Conservation (phyloP, 2,888 invertebrate genomes). For the Diogma glabrata region DNA sequence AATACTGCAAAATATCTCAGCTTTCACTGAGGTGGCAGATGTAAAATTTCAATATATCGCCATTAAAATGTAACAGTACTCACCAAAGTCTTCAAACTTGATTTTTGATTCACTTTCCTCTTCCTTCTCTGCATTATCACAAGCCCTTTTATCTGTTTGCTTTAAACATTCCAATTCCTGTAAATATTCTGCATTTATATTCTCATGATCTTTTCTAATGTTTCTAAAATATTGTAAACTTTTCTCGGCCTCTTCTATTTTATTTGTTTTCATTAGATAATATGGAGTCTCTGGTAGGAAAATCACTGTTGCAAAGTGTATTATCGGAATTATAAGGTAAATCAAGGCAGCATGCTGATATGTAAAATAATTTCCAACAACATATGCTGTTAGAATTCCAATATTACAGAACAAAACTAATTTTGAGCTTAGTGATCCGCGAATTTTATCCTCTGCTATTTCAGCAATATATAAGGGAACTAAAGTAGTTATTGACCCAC, state of each 20-base stretch:
- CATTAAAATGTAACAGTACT: no score
- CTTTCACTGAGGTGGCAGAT: no score
- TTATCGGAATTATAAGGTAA: conserved; percentile 21
- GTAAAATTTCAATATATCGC: no score
- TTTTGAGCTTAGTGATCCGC: conserved; percentile 31
- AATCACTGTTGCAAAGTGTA: conserved; percentile 25
- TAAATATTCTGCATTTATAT: conserved; percentile 24
- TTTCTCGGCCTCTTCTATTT: conserved; percentile 27
- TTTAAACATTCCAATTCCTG: conserved; percentile 28
- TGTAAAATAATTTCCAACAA: conserved; percentile 27
- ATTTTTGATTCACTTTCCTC: conserved; percentile 13
- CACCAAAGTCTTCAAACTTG: neutral
- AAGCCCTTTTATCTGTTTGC: no score
- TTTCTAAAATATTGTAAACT: conserved; percentile 31
- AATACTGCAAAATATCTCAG: no score
- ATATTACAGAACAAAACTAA: conserved; percentile 29
- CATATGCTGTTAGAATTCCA: conserved; percentile 28
- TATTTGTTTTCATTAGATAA: conserved; percentile 23
- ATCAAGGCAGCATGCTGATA: conserved; percentile 27
- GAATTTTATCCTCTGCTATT: conserved; percentile 30
- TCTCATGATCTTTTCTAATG: conserved; percentile 21
- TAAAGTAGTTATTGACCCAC: conserved; percentile 27
- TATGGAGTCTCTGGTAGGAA: conserved; percentile 34
- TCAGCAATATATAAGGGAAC: conserved; percentile 31
- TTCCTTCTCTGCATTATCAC: neutral